Evolutionary conservation across 2,888 invertebrate genomes (phyloP), one percentile per base, ranked within the genome.

Genomic region (Galerucella pusilla): DNA sequence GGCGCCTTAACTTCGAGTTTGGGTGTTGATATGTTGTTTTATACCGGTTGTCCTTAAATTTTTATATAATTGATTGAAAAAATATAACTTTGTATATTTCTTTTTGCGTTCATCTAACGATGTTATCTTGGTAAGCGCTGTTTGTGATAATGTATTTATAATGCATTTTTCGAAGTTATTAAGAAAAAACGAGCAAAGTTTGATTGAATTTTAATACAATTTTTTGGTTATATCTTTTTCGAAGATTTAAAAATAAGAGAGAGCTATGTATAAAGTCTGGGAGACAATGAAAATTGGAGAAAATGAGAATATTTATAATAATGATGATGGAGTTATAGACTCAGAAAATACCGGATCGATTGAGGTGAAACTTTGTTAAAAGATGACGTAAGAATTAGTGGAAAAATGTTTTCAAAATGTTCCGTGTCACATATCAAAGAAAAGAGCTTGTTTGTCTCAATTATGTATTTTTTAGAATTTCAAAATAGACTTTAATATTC

Each of bases 1-100:
- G 73, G 73, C 65, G 73, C 73, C 73, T 74, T 57, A 54, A 49
- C 28, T 68, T 68, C 64, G 25, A 42, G 54, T 59, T 25, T 71
- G 35, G n/a, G 28, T 68, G 45, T 52, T 25, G 66, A 25, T 67
- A 49, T 57, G 57, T 9, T 11, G 14, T 28, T 1, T 42, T 35
- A 63, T 63, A 63, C 63, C 12, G 42, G 9, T 35, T 42, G 63
- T 63, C 63, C n/a, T 35, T 35, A 5, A 35, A 6, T 35, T 42
- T 42, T 9, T 9, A 35, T 35, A 42, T 42, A 25, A 25, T 69
- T 46, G 11, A 20, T 69, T 45, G n/a, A 65, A 25, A 45, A 65
- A 14, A 14, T 14, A n/a, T 57, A 10, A 16, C 9, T 9, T 57
- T 7, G 16, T 57, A 7, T 57, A 10, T 57, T 16, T 16, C 16